Conservation (phyloP, 2,888 invertebrate species). For the Leptogaster cylindrica region DNA sequence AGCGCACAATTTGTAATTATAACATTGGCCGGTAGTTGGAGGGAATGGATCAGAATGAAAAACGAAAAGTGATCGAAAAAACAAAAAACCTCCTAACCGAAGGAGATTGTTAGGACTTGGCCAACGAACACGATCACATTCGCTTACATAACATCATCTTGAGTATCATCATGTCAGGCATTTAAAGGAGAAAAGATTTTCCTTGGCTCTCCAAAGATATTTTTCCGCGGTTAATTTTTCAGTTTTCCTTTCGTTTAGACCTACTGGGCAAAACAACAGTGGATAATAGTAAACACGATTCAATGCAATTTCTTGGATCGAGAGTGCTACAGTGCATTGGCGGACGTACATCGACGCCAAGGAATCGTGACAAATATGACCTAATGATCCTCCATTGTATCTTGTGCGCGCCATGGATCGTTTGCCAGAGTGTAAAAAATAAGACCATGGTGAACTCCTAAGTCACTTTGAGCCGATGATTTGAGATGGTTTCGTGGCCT, state of each 20-base stretch:
- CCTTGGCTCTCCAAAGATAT: conserved; percentile 17
- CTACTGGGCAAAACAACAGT: conserved; percentile 28
- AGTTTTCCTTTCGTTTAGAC: conserved; percentile 39
- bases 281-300: conserved; percentile 34
- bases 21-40: conserved; percentile 32
- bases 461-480: conserved; percentile 4
- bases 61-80: not conserved
- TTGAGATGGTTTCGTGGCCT: conserved; percentile 40
- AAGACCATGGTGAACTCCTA: conserved; percentile 34
- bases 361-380: conserved; percentile 42
- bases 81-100: too few species aligned
- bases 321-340: conserved; percentile 38
- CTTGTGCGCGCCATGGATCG: not conserved
- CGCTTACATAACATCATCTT: conserved; percentile 31
- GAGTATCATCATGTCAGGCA: conserved; percentile 34
- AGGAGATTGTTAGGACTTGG: not conserved
- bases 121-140: not conserved
- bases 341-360: conserved; percentile 29
- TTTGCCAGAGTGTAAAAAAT: conserved; percentile 24
- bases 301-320: conserved; percentile 20
- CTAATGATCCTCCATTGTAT: conserved; percentile 40
- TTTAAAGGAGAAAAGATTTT: conserved; percentile 31
- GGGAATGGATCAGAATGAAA: not conserved
- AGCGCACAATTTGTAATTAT: conserved; percentile 39
- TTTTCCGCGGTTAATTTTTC: conserved; percentile 38